Percentiles rank a stretch among this genome's conserved stretches.
phyloP scores from a whole-genome alignment of 2,113 vertebrate species.

The Ptilonorhynchus violaceus region DNA sequence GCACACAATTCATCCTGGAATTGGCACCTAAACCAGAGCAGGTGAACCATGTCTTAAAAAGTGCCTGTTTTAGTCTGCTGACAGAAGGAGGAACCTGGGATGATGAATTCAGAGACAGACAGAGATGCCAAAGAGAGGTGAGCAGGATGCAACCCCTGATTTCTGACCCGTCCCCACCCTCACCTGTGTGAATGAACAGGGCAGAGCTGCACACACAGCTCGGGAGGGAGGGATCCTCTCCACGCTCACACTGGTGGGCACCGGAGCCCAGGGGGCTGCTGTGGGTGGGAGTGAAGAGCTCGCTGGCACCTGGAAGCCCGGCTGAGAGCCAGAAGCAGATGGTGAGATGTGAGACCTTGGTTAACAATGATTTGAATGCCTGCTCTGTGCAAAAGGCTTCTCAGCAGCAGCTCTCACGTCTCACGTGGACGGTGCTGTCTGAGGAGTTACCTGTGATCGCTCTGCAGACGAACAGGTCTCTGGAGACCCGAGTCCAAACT shows the following conservation, averaged over 20 bases:
- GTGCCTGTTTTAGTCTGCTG: neutral
- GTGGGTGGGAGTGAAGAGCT: neutral
- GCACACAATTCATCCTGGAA: neutral
- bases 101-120: neutral
- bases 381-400: neutral
- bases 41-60: neutral
- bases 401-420: neutral
- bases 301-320: neutral
- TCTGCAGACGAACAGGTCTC: neutral
- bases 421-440: fast-evolving
- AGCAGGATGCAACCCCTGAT: neutral
- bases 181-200: neutral
- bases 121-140: neutral
- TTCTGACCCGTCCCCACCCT: neutral
- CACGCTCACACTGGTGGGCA: fast-evolving
- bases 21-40: neutral
- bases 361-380: neutral
- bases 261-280: neutral
- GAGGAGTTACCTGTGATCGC: neutral
- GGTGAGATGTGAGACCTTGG: neutral
- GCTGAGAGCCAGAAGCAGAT: neutral
- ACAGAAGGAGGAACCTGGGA: neutral
- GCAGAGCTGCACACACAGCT: neutral
- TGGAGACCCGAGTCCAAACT: neutral
- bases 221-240: neutral